Evolutionary conservation across 2,797 vertebrate species (phyloP).

Genomic region (Carcharodon carcharias): DNA sequence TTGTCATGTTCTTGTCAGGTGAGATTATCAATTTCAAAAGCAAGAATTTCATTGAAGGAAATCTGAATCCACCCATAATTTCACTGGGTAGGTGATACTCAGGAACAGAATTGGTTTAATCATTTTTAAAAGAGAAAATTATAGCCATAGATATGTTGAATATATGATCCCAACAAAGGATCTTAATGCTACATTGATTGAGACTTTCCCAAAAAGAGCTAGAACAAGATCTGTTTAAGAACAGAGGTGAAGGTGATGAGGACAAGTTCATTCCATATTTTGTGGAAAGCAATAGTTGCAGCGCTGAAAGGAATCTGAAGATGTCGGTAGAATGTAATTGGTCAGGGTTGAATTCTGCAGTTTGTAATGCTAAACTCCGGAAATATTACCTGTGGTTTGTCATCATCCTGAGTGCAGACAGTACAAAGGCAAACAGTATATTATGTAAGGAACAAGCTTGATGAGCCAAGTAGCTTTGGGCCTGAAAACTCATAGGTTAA

Average conservation of each 20-base stretch:
- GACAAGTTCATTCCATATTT: background rate
- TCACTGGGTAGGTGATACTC: background rate
- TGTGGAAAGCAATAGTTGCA: background rate
- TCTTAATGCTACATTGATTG: background rate
- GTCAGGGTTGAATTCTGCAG: background rate
- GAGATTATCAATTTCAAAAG: background rate
- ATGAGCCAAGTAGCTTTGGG: background rate
- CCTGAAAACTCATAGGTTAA: background rate
- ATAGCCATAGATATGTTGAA: background rate
- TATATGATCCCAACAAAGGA: background rate
- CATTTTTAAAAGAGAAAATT: background rate
- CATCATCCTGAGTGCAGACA: background rate
- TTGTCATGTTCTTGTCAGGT: background rate
- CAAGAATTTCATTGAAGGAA: background rate
- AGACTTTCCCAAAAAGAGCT: background rate
- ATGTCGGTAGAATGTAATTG: background rate
- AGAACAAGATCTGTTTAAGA: background rate
- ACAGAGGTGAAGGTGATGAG: background rate
- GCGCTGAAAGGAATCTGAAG: background rate
- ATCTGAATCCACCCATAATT: background rate
- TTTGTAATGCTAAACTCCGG: background rate
- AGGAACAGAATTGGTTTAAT: background rate
- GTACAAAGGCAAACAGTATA: background rate
- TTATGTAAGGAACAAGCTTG: background rate
- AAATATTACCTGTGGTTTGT: background rate